Percentiles rank a stretch among this genome's conserved stretches.
phyloP scores from a whole-genome alignment of 2,113 vertebrate species.

The Phrynosoma blainvillii region DNA sequence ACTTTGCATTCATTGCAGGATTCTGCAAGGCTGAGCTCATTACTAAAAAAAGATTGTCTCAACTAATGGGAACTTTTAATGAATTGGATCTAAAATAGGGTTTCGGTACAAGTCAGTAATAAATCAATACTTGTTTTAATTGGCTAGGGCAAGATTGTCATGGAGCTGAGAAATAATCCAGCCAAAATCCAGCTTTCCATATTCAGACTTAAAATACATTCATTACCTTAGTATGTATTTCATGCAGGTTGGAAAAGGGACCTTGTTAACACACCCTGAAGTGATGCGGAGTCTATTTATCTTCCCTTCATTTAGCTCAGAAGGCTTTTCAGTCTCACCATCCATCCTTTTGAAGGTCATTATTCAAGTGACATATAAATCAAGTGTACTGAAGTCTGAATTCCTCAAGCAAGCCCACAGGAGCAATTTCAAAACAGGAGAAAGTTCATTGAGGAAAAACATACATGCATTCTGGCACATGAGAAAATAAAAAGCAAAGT shows the following conservation, averaged over 20 bases:
- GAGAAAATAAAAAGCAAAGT: background rate
- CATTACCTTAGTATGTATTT: background rate
- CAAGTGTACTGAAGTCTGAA: background rate
- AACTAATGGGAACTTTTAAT: conserved; percentile 25
- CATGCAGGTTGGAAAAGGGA: background rate
- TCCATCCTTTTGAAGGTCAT: background rate
- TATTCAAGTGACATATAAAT: background rate
- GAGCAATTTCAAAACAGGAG: background rate
- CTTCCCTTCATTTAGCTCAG: background rate
- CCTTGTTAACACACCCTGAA: background rate
- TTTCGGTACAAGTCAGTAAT: background rate
- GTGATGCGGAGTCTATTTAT: background rate
- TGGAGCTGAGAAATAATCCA: background rate
- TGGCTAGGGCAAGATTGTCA: background rate
- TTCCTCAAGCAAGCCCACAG: background rate
- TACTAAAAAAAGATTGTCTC: background rate
- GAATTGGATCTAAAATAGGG: background rate
- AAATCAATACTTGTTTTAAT: conserved; percentile 15
- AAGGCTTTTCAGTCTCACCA: background rate
- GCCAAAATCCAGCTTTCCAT: background rate
- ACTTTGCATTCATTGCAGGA: conserved; percentile 41
- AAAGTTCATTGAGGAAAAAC: background rate
- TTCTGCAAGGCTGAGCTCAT: background rate
- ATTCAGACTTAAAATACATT: background rate
- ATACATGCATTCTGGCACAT: background rate